phyloP scores from a whole-genome alignment of 2,888 invertebrate genomes.

The Notodonta ziczac region DNA sequence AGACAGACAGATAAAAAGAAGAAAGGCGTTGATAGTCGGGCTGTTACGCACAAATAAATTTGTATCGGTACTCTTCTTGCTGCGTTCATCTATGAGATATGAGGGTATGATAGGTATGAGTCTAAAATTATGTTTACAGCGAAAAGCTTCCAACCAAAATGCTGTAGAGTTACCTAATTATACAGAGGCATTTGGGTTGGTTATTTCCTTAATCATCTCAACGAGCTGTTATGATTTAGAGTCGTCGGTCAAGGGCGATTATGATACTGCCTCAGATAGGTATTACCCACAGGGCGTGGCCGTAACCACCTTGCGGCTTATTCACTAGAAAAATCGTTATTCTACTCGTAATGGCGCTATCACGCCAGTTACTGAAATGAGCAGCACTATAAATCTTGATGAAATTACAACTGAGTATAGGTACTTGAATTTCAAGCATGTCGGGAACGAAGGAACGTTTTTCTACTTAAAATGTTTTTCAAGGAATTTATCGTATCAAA shows the following conservation, averaged over 20 bases:
- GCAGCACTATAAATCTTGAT: constrained; percentile 8
- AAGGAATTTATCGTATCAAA: constrained; percentile 33
- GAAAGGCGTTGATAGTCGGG: no score
- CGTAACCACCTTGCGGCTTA: constrained; percentile 55
- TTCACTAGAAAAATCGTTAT: constrained; percentile 48
- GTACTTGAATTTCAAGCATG: constrained; percentile 4
- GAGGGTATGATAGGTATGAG: no score
- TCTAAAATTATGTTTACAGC: no score
- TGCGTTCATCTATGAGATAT: no score
- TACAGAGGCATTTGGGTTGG: constrained; percentile 5
- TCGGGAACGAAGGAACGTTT: constrained; percentile 13
- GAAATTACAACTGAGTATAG: not conserved
- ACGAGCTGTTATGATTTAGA: constrained; percentile 46
- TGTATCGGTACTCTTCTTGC: not conserved
- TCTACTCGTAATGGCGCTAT: constrained; percentile 32
- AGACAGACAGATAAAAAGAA: no score
- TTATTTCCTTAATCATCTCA: constrained; percentile 33
- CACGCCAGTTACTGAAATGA: constrained; percentile 28
- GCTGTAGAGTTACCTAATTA: not conserved
- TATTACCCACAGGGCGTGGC: constrained; percentile 57
- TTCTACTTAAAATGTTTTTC: constrained; percentile 16
- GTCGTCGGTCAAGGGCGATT: constrained; percentile 51
- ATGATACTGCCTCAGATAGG: constrained; percentile 35
- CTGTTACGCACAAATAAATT: no score
- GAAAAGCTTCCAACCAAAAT: not conserved